These are phyloP conservation scores for Ichneumoninae sp. DNA, from an alignment of 2,888 invertebrate genomes.

Conservation along the genomic window DNA sequence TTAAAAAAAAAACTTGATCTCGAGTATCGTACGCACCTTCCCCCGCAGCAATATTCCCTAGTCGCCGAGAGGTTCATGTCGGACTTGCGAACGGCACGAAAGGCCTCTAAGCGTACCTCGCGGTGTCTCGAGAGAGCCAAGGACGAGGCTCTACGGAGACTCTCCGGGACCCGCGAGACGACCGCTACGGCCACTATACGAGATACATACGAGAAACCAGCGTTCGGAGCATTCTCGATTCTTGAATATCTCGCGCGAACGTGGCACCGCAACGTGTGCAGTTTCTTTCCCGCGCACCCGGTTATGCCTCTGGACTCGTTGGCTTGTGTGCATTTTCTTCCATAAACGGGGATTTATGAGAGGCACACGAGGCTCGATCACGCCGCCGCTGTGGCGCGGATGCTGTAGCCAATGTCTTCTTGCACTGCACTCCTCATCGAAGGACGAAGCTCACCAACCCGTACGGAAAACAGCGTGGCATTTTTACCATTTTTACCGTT, in stretches of 20 bases:
- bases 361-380: slow-evolving; percentile 28
- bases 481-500: too few species aligned
- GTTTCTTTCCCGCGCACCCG: slow-evolving; percentile 20
- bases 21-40: background rate
- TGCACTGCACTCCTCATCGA: slow-evolving; percentile 9
- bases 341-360: slow-evolving; percentile 64
- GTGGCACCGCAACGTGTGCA: slow-evolving; percentile 12
- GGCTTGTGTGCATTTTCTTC: slow-evolving; percentile 61
- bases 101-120: slow-evolving; percentile 21
- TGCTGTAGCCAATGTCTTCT: slow-evolving; percentile 33
- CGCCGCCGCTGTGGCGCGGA: slow-evolving; percentile 23
- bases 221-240: slow-evolving; percentile 32
- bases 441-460: slow-evolving; percentile 61
- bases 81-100: slow-evolving; percentile 40
- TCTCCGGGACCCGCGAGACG: slow-evolving; percentile 51
- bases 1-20: background rate
- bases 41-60: slow-evolving; percentile 1
- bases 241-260: slow-evolving; percentile 53
- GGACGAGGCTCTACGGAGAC: slow-evolving; percentile 46
- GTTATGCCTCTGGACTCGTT: slow-evolving; percentile 38
- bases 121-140: slow-evolving; percentile 33
- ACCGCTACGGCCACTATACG: slow-evolving; percentile 12
- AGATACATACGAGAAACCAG: slow-evolving; percentile 44
- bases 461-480: background rate
- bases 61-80: background rate